Evolutionary conservation across 2,113 vertebrate genomes (phyloP).

Genomic region (Atherinomorus stipes): DNA sequence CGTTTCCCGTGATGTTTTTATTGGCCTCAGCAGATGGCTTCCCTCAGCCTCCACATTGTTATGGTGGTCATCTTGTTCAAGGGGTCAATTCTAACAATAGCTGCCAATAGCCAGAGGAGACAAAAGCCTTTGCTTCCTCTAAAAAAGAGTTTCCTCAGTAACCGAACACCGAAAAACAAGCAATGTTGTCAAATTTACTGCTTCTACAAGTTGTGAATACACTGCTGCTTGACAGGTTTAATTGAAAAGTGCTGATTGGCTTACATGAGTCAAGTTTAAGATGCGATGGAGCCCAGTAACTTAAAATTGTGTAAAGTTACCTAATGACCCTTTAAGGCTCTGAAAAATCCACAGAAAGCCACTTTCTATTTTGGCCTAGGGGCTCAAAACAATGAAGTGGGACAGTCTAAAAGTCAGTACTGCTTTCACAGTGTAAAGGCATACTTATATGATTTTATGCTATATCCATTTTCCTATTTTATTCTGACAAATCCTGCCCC

Average conservation of each 20-base stretch:
- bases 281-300: slow-evolving; percentile 19
- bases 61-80: slow-evolving; percentile 63
- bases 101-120: slow-evolving; percentile 54
- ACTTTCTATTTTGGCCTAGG: slow-evolving; percentile 36
- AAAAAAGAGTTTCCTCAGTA: slow-evolving; percentile 61
- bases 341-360: slow-evolving; percentile 20
- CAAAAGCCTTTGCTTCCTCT: slow-evolving; percentile 64
- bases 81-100: slow-evolving; percentile 76
- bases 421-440: slow-evolving; percentile 61
- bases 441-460: slow-evolving; percentile 68
- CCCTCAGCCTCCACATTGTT: slow-evolving; percentile 71
- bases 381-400: slow-evolving; percentile 39
- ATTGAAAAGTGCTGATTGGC: not conserved
- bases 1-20: slow-evolving; percentile 78
- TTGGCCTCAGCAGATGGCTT: slow-evolving; percentile 82
- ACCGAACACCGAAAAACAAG: slow-evolving; percentile 62
- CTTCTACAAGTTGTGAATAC: slow-evolving; percentile 49
- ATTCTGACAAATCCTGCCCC: slow-evolving; percentile 57
- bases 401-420: slow-evolving; percentile 46
- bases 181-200: slow-evolving; percentile 63
- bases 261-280: slow-evolving; percentile 32
- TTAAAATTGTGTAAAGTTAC: slow-evolving; percentile 35
- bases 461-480: slow-evolving; percentile 69
- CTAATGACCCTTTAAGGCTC: slow-evolving; percentile 46
- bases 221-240: slow-evolving; percentile 40